Conservation (phyloP, 2,113 vertebrate species). For the Noturus placidus region DNA sequence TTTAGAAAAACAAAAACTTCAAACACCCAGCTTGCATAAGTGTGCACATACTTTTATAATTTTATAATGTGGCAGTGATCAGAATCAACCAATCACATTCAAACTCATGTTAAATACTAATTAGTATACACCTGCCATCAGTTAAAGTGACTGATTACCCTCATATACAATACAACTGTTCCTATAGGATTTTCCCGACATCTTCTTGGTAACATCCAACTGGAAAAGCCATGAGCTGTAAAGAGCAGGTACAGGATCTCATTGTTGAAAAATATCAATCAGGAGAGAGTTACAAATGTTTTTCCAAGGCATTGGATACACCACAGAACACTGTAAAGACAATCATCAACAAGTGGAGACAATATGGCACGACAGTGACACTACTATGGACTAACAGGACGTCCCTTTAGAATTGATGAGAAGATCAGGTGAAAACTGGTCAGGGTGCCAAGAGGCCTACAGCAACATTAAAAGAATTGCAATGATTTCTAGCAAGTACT, state of each 20-base stretch:
- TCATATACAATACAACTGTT: not conserved
- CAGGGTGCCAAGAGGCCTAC: not conserved
- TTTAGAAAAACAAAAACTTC: not conserved
- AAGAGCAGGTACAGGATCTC: not conserved
- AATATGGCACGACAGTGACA: not conserved
- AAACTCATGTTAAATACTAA: not conserved
- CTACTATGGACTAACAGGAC: not conserved
- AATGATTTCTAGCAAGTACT: not conserved
- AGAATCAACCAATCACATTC: not conserved
- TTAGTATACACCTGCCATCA: not conserved
- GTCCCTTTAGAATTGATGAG: not conserved
- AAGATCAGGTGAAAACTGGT: not conserved
- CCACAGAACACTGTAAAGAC: not conserved
- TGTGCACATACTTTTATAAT: no score
- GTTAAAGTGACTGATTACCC: no score
- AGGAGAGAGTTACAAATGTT: not conserved
- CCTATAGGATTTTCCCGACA: no score
- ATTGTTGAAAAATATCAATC: not conserved
- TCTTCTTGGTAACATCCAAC: no score
- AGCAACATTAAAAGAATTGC: not conserved
- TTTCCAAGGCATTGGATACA: not conserved
- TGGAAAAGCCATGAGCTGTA: no score
- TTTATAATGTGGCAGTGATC: not conserved
- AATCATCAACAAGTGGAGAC: not conserved
- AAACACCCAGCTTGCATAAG: not conserved